Evolutionary conservation across 2,888 invertebrate species (phyloP), one percentile per base, ranked within the genome.

Genomic region (Himalopsyche tibetana): DNA sequence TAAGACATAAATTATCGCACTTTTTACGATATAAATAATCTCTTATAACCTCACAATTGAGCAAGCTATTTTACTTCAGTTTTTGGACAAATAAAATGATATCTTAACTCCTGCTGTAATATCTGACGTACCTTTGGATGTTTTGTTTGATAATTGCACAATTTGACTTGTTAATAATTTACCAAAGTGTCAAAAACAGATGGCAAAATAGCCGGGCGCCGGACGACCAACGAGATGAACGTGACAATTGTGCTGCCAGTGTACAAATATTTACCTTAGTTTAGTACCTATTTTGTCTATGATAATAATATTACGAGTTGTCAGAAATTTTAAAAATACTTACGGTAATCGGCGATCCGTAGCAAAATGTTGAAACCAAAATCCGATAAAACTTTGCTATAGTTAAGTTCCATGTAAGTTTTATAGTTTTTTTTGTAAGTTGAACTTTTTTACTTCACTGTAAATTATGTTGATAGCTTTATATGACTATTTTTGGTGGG

Each of bases 11-110:
- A 28, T 80, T 40, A 40, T 42, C 38, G 17, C 80, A 80, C 38
- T 38, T 80, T 40, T 80, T 42, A 40, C 38, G 80, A 80, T 80
- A 80, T 40, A 80, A 80, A 80, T 80, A 80, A 80, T 40, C 80
- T 63, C 9, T 63, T 63, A 80, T 80, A 80, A 80, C 80, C 80
- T 63, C n/a, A 63, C 56, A n/a, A 19, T 9, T 19, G 2, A 63
- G 15, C 0, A 28, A 63, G 19, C n/a, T n/a, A 11, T 63, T 63
- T 63, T 19, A 63, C n/a, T 4, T 11, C 15, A 63, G 5, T 19
- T 19, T 8, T 19, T 63, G n/a, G 56, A 19, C 2, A 63, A 0
- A 63, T 28, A 9, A 4, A 63, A 8, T 15, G 63, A 63, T 9
- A 15, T n/a, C 17, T 9, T 63, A 63, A 63, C 4, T 19, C 4